Percentiles rank a stretch among this genome's conserved stretches.
phyloP scores from a whole-genome alignment of 2,797 vertebrate genomes.

The Mycteria americana region DNA sequence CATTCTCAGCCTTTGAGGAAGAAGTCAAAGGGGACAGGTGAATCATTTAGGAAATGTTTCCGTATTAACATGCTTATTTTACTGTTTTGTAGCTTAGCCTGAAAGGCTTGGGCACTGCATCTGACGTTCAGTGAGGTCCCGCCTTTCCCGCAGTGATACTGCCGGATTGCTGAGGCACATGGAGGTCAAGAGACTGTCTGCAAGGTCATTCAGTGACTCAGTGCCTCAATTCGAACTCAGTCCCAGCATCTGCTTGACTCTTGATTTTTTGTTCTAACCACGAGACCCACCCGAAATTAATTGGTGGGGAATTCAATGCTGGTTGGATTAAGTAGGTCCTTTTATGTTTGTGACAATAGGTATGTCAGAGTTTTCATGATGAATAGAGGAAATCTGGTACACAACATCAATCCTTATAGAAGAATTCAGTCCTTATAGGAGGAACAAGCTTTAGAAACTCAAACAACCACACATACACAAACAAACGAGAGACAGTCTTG shows the following conservation, averaged over 20 bases:
- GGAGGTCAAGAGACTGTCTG: conserved; percentile 4
- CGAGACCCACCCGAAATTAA: not conserved
- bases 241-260: conserved; percentile 18
- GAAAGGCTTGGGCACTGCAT: not conserved
- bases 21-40: conserved; percentile 40
- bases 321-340: not conserved
- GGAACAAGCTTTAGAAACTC: conserved; percentile 11
- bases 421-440: not conserved
- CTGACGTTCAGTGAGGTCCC: not conserved
- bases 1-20: not conserved
- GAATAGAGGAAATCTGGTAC: conserved; percentile 9
- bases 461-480: not conserved
- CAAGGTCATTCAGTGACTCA: conserved; percentile 13
- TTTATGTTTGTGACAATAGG: conserved; percentile 13
- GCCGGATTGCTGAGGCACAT: not conserved
- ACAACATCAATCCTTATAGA: not conserved
- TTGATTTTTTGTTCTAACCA: not conserved
- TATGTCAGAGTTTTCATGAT: not conserved
- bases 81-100: not conserved
- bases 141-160: not conserved
- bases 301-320: not conserved
- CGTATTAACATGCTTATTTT: conserved; percentile 10
- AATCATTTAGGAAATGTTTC: conserved; percentile 54
- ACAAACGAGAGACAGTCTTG: not conserved
- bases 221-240: conserved; percentile 11